Evolutionary conservation across 1,140 invertebrate species (phyloP).

Genomic region (Mya arenaria): DNA sequence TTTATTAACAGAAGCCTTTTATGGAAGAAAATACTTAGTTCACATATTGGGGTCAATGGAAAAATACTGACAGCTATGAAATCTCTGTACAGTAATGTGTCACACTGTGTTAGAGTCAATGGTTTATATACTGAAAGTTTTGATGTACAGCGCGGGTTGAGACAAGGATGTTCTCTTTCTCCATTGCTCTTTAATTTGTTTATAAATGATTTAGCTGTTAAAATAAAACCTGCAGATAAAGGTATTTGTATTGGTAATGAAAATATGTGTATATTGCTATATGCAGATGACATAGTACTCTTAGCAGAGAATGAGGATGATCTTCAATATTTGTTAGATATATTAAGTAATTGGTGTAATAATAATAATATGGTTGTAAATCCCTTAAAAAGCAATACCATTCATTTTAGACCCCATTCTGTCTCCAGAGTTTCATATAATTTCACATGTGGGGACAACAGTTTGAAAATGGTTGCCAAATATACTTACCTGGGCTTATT

Average conservation of each 20-base stretch:
- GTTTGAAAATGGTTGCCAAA: neutral
- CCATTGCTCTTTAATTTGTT: constrained; percentile 23
- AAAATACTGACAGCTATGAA: constrained; percentile 10
- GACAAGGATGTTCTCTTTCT: constrained; percentile 30
- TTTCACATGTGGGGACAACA: neutral
- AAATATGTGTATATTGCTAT: constrained; percentile 36
- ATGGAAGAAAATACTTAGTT: neutral
- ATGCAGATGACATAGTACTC: constrained; percentile 34
- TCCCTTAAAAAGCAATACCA: neutral
- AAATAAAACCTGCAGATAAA: constrained; percentile 13
- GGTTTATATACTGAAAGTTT: neutral
- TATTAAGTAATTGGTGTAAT: neutral
- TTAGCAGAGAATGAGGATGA: neutral
- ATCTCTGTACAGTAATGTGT: neutral
- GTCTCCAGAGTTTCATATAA: neutral
- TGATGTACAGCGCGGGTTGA: neutral
- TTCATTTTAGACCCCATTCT: constrained; percentile 18
- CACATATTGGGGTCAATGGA: neutral
- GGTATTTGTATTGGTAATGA: constrained; percentile 34
- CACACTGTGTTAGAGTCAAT: neutral
- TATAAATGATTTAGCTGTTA: constrained; percentile 25
- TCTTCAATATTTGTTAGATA: neutral
- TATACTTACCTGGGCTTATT: constrained; percentile 9
- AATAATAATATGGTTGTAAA: constrained; percentile 2
- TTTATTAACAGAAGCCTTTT: neutral